These are phyloP conservation scores for Nothoprocta pentlandii DNA, from an alignment of 2,113 vertebrate species.

Conservation along the genomic window DNA sequence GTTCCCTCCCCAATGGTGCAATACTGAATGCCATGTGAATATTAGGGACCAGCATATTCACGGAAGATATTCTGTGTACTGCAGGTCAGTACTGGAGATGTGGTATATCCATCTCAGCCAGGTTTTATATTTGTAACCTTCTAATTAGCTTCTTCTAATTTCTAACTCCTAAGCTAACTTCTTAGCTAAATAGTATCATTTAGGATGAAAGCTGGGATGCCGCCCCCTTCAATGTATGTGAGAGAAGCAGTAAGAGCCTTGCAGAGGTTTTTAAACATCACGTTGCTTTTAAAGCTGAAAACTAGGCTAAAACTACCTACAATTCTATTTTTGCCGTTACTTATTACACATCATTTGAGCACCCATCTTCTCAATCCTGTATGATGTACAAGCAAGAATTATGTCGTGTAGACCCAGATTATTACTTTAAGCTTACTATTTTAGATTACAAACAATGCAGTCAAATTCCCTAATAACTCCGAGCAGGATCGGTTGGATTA, in stretches of 20 bases:
- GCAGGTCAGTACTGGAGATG: neutral
- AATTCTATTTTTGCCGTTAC: neutral
- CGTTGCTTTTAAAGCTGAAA: slow-evolving; percentile 26
- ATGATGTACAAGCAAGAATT: neutral
- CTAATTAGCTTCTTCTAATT: too few relatives aligned
- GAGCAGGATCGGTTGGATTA: slow-evolving; percentile 13
- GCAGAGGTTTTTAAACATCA: slow-evolving; percentile 27
- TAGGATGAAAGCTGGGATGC: neutral
- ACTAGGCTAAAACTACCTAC: slow-evolving; percentile 16
- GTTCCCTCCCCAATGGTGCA: neutral
- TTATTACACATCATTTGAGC: neutral
- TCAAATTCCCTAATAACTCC: neutral
- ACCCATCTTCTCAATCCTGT: neutral
- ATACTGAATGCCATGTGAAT: accelerated
- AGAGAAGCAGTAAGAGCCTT: neutral
- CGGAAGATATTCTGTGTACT: neutral
- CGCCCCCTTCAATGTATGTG: neutral
- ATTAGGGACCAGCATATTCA: neutral
- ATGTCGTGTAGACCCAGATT: neutral
- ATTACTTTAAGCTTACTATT: slow-evolving; percentile 5
- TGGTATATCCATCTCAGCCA: neutral
- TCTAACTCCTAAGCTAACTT: neutral
- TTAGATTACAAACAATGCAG: slow-evolving; percentile 5
- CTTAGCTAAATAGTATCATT: neutral
- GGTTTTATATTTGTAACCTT: neutral